Evolutionary conservation across 1,140 invertebrate species (phyloP).

Genomic region (Leptopilina clavipes): DNA sequence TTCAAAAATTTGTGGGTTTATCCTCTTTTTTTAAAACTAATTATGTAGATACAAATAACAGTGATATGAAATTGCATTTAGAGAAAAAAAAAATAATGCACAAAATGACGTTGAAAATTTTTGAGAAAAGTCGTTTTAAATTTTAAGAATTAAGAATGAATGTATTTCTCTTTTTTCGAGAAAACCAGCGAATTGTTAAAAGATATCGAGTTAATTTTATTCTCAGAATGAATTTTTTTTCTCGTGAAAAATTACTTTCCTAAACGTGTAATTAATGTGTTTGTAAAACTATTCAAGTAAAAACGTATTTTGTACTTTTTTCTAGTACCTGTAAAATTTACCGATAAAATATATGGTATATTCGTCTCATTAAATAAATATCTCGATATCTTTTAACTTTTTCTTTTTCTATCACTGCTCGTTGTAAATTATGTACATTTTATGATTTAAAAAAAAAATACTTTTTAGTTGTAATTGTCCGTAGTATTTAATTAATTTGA

Average conservation of each 20-base stretch:
- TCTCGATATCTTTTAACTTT: conserved; percentile 27
- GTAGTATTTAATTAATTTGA: background rate
- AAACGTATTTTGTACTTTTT: background rate
- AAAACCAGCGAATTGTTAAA: background rate
- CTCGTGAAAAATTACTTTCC: background rate
- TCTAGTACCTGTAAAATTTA: background rate
- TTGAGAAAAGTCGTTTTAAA: background rate
- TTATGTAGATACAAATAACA: conserved; percentile 15
- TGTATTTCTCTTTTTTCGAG: conserved; percentile 6
- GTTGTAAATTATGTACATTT: conserved; percentile 1
- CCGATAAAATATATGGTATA: background rate
- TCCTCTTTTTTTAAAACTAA: background rate
- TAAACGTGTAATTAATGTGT: background rate
- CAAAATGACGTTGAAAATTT: background rate
- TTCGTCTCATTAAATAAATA: background rate
- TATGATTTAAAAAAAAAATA: background rate
- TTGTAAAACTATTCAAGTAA: background rate
- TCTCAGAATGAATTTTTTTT: background rate
- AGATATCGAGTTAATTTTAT: conserved; percentile 10
- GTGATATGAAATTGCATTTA: conserved; percentile 24
- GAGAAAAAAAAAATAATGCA: background rate
- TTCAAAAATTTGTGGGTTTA: background rate
- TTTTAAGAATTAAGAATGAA: background rate
- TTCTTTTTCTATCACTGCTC: conserved; percentile 20
- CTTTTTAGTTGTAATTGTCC: background rate